Evolutionary conservation across 2,888 invertebrate species (phyloP).

Genomic region (Tillus elongatus): DNA sequence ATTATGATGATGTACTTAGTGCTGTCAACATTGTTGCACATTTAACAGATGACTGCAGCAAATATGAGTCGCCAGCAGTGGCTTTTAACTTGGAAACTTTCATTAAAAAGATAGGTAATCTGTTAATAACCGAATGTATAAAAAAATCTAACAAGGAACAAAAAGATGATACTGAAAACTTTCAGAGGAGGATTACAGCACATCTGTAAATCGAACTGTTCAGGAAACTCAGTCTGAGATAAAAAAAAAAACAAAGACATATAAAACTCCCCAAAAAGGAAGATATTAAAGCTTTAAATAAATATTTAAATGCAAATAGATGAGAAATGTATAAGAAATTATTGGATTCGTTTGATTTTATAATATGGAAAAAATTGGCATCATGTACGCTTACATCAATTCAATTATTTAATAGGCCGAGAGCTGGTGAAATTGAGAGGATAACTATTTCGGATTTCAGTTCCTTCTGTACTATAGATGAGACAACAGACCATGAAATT

Average conservation of each 20-base stretch:
- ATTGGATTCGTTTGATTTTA: conserved; percentile 8
- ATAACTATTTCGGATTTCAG: conserved; percentile 8
- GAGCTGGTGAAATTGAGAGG: conserved; percentile 14
- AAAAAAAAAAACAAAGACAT: conserved; percentile 11
- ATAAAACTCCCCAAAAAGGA: conserved; percentile 9
- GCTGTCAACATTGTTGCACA: conserved; percentile 7
- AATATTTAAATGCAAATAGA: conserved; percentile 8
- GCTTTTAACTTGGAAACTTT: conserved; percentile 7
- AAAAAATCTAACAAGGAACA: conserved; percentile 4
- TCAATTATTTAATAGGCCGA: conserved; percentile 14
- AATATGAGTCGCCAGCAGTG: conserved; percentile 10
- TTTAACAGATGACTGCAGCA: conserved; percentile 9
- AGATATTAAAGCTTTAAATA: conserved; percentile 12
- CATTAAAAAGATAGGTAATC: conserved; percentile 5
- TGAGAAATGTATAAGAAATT: conserved; percentile 2
- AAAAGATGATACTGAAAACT: conserved; percentile 10
- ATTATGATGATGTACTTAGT: conserved; percentile 7
- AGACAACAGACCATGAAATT: conserved; percentile 9
- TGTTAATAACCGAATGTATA: conserved; percentile 6
- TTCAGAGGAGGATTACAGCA: conserved; percentile 8
- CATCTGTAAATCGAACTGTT: conserved; percentile 10
- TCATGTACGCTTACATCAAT: conserved; percentile 10
- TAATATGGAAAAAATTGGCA: conserved; percentile 9
- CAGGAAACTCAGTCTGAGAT: conserved; percentile 9
- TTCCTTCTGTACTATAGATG: conserved; percentile 6